Conservation (phyloP, 2,888 invertebrate species). For the Endotricha flammealis region DNA sequence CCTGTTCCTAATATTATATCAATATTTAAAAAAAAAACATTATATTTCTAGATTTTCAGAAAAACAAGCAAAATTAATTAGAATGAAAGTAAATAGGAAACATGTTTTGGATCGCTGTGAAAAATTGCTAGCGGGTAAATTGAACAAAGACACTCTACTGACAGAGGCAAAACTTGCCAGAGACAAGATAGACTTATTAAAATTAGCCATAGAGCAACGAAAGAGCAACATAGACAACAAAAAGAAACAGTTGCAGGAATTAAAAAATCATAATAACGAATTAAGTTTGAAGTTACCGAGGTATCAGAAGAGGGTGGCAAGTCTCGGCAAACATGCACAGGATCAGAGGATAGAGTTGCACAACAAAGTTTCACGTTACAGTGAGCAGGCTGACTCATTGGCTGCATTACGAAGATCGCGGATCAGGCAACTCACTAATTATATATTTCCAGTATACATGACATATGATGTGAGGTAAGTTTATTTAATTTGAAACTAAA, state of each 20-base stretch:
- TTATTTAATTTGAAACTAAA: no score
- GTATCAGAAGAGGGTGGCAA: conserved; percentile 62
- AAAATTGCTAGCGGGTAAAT: conserved; percentile 49
- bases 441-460: conserved; percentile 71
- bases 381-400: conserved; percentile 44
- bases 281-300: conserved; percentile 54
- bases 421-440: conserved; percentile 63
- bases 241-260: conserved; percentile 37
- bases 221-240: conserved; percentile 50
- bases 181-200: conserved; percentile 59
- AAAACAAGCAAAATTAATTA: conserved; percentile 79
- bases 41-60: conserved; percentile 76
- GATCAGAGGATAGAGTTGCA: conserved; percentile 50
- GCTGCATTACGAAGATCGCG: conserved; percentile 58
- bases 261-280: conserved; percentile 54
- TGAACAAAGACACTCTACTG: conserved; percentile 55
- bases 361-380: conserved; percentile 43
- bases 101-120: conserved; percentile 78
- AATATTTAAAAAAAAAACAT: no score
- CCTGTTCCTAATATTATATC: no score
- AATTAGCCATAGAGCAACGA: conserved; percentile 64
- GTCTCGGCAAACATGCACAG: conserved; percentile 52
- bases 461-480: conserved; percentile 64
- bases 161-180: conserved; percentile 62
- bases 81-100: conserved; percentile 77